Evolutionary conservation across 2,113 vertebrate species (phyloP).

Genomic region (Muntiacus muntjak): DNA sequence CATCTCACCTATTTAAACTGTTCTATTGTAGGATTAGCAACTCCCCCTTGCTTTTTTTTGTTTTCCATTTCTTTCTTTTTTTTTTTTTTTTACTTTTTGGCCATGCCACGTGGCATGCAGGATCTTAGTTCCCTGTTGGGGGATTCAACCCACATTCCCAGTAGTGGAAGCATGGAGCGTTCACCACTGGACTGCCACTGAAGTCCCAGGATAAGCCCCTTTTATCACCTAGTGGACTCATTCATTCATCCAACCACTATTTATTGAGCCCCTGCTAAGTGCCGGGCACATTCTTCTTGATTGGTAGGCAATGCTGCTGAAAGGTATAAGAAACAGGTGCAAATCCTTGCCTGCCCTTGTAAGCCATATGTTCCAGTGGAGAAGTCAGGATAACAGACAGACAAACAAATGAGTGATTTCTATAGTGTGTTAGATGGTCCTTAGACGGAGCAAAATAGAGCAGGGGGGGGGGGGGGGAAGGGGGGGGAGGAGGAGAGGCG

Average conservation of each 20-base stretch:
- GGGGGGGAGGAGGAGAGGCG: background rate
- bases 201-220: background rate
- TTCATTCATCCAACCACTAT: background rate
- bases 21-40: background rate
- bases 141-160: background rate
- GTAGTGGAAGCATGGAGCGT: background rate
- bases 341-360: background rate
- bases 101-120: background rate
- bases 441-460: background rate
- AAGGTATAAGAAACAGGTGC: background rate
- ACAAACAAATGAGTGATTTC: background rate
- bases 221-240: background rate
- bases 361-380: background rate
- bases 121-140: background rate
- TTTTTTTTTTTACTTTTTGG: background rate
- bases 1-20: background rate
- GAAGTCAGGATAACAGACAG: background rate
- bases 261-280: background rate
- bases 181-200: background rate
- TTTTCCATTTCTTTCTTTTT: background rate
- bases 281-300: background rate
- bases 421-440: background rate
- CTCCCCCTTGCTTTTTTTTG: background rate
- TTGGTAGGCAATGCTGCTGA: background rate
- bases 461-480: background rate